These are phyloP conservation scores for Epizoanthus rinbou DNA, from an alignment of 92 coral and sea anemone species.

Conservation along the genomic window DNA sequence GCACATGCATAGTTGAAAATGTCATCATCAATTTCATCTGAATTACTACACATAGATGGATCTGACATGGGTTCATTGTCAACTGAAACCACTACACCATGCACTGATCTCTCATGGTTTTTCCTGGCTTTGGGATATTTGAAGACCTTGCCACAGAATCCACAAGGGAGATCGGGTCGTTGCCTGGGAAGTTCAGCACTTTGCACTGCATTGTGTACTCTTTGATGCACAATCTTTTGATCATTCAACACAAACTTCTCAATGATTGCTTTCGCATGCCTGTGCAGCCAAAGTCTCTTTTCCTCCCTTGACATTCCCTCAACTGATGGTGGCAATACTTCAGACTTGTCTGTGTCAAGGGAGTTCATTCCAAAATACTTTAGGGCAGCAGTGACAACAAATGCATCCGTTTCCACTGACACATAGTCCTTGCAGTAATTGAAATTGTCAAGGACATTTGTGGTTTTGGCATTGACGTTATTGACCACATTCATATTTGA, in stretches of 20 bases:
- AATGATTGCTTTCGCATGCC: constrained; percentile 45
- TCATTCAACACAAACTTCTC: constrained; percentile 45
- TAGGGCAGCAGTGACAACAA: constrained; percentile 41
- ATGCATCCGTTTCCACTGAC: constrained; percentile 56
- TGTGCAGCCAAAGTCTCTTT: constrained; percentile 61
- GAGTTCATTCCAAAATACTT: constrained; percentile 52
- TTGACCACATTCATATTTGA: constrained; percentile 64
- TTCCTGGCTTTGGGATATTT: constrained; percentile 52
- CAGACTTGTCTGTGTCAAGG: constrained; percentile 27
- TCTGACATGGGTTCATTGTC: too few species aligned
- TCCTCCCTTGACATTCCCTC: constrained; percentile 3
- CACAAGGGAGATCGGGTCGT: constrained; percentile 6
- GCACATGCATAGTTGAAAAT: constrained; percentile 54
- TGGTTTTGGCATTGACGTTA: constrained; percentile 59
- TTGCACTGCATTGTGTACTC: constrained; percentile 10
- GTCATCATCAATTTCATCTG: background rate
- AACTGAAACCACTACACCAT: background rate
- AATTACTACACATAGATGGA: too few species aligned
- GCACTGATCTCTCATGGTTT: constrained; percentile 48
- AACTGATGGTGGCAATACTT: constrained; percentile 50
- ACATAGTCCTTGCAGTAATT: constrained; percentile 59
- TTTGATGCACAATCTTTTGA: constrained; percentile 23
- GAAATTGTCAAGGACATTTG: constrained; percentile 60
- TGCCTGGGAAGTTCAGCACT: background rate
- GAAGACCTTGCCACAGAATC: constrained; percentile 53